These are phyloP conservation scores for Cygnus buccinator DNA, from an alignment of 2,113 vertebrate genomes.

Conservation along the genomic window DNA sequence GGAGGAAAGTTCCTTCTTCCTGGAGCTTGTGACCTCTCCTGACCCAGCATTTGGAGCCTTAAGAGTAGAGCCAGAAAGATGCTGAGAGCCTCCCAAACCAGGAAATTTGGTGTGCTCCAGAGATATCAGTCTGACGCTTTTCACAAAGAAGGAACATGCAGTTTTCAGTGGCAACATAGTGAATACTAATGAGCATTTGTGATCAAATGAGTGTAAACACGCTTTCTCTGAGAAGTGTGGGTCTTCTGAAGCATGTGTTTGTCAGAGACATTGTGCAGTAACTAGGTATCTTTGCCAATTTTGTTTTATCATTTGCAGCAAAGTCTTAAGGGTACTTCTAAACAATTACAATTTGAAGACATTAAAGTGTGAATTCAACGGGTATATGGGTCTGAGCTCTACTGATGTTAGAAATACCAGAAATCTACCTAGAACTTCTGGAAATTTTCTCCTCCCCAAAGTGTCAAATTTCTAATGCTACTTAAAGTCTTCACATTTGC, in stretches of 20 bases:
- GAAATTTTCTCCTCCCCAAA: background rate
- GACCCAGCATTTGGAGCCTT: background rate
- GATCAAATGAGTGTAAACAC: background rate
- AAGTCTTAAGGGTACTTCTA: background rate
- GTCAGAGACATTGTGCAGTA: background rate
- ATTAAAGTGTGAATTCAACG: background rate
- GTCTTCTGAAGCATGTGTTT: background rate
- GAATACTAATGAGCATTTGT: background rate
- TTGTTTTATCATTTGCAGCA: background rate
- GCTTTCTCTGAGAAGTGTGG: background rate
- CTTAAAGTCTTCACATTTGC: background rate
- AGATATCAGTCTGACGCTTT: background rate
- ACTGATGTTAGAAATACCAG: background rate
- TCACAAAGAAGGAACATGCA: background rate
- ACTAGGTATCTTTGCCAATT: background rate
- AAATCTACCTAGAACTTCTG: background rate
- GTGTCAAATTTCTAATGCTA: background rate
- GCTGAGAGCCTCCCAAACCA: background rate
- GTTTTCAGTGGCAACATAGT: background rate
- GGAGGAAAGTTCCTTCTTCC: background rate
- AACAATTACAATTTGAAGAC: background rate
- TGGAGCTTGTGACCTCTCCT: background rate
- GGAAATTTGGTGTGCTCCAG: background rate
- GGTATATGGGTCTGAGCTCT: background rate
- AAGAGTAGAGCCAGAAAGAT: background rate